Percentiles rank a stretch among this genome's conserved stretches.
Conservation (phyloP, 2,888 invertebrate genomes). For the Eumacrocentrus americanus region DNA sequence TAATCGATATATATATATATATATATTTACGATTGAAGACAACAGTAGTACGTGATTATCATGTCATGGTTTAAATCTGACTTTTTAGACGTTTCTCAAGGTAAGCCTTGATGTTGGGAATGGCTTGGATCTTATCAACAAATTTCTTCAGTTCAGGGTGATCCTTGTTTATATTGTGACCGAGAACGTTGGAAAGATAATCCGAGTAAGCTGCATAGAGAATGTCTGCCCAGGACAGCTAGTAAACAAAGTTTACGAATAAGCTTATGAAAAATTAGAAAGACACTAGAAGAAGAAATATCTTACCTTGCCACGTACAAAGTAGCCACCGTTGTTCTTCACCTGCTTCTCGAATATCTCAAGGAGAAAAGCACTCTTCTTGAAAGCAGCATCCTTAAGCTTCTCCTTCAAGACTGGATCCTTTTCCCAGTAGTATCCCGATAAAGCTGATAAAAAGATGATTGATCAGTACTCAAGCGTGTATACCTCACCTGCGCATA, state of each 20-base stretch:
- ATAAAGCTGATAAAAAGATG: slow-evolving; percentile 42
- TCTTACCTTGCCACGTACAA: slow-evolving; percentile 53
- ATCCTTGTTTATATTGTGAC: slow-evolving; percentile 53
- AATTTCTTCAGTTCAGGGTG: slow-evolving; percentile 61
- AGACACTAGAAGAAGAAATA: not conserved
- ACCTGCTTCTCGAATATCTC: slow-evolving; percentile 49
- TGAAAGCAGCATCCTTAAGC: slow-evolving; percentile 43
- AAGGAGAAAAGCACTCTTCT: slow-evolving; percentile 42
- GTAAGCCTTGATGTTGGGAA: slow-evolving; percentile 61
- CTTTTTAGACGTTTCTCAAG: slow-evolving; percentile 52
- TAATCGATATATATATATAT: no score
- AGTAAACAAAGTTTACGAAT: slow-evolving; percentile 34
- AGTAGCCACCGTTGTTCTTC: slow-evolving; percentile 52
- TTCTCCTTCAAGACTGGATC: slow-evolving; percentile 45
- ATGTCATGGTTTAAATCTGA: slow-evolving; percentile 34
- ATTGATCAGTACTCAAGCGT: slow-evolving; percentile 19
- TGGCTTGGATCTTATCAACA: slow-evolving; percentile 52
- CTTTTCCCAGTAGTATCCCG: slow-evolving; percentile 46
- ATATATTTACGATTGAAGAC: no score
- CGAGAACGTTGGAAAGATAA: slow-evolving; percentile 49
- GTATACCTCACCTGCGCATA: not conserved
- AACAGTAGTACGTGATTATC: not conserved
- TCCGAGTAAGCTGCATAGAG: slow-evolving; percentile 56
- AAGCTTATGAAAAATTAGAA: slow-evolving; percentile 3
- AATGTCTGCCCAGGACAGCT: slow-evolving; percentile 63